These are phyloP conservation scores for Zaprionus kolodkinae DNA, from an alignment of 1,140 invertebrate species.

Conservation along the genomic window DNA sequence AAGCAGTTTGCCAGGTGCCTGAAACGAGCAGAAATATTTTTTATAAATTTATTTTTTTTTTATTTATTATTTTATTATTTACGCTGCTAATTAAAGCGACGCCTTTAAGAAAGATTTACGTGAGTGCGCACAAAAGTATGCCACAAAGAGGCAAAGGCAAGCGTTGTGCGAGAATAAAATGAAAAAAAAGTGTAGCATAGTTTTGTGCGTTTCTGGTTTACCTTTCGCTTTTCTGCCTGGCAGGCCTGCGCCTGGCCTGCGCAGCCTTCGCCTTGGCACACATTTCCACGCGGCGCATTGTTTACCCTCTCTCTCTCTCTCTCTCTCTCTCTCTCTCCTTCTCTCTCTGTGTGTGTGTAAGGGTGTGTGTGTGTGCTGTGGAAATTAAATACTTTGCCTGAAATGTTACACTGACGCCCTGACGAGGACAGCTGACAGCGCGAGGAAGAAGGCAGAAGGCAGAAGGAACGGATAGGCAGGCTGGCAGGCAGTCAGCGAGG, in stretches of 20 bases:
- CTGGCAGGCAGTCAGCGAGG: conserved; percentile 32
- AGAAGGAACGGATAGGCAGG: conserved; percentile 24
- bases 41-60: background rate
- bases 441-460: conserved; percentile 9
- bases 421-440: conserved; percentile 43
- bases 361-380: conserved; percentile 69
- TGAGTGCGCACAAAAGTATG: background rate
- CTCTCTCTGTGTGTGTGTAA: conserved; percentile 9
- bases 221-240: conserved; percentile 46
- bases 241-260: background rate
- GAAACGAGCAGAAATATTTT: background rate
- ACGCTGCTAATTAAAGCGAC: background rate
- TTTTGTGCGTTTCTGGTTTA: conserved; percentile 46
- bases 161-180: background rate
- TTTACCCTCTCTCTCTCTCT: conserved; percentile 48
- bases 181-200: conserved; percentile 46
- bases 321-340: background rate
- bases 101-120: background rate
- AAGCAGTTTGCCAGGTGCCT: conserved; percentile 32
- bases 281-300: conserved; percentile 65
- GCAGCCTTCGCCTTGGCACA: conserved; percentile 79
- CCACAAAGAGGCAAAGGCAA: background rate
- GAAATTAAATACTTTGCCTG: conserved; percentile 81
- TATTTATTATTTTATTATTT: background rate
- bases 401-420: conserved; percentile 67